phyloP scores from a whole-genome alignment of 2,888 invertebrate species.

The Himalopsyche japonica region DNA sequence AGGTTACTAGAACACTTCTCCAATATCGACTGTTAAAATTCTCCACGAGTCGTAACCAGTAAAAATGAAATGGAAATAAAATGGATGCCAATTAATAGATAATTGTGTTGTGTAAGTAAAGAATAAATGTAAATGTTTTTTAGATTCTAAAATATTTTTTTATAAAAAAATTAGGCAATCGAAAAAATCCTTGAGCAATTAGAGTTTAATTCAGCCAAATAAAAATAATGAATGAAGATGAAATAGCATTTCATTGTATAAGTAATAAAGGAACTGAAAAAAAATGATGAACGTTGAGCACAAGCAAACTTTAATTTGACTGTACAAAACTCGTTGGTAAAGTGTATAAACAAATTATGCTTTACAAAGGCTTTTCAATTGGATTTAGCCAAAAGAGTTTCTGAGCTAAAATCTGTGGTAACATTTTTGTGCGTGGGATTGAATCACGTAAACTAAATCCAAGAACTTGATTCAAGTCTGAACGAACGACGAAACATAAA shows the following conservation, averaged over 20 bases:
- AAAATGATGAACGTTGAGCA: background rate
- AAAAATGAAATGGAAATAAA: too few relatives aligned
- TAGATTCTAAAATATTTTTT: too few relatives aligned
- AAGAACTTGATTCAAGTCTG: background rate
- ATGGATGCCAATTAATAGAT: too few relatives aligned
- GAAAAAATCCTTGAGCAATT: too few relatives aligned
- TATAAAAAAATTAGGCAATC: too few relatives aligned
- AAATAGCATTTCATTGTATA: background rate
- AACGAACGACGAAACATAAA: too few relatives aligned
- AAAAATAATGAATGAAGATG: background rate
- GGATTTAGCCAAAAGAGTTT: background rate
- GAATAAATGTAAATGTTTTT: too few relatives aligned
- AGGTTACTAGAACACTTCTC: too few relatives aligned
- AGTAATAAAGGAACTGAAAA: background rate
- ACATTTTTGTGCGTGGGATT: background rate
- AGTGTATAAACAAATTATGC: background rate
- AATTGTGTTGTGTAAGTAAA: too few relatives aligned
- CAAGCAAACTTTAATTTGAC: background rate
- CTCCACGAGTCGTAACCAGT: too few relatives aligned
- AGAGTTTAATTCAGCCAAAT: background rate
- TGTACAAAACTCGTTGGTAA: background rate
- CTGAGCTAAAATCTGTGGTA: background rate
- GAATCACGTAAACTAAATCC: background rate
- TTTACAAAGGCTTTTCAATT: conserved; percentile 1
- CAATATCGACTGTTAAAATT: too few relatives aligned